These are phyloP conservation scores for Emydocephalus ijimae DNA, from an alignment of 2,113 vertebrate species.

Conservation along the genomic window DNA sequence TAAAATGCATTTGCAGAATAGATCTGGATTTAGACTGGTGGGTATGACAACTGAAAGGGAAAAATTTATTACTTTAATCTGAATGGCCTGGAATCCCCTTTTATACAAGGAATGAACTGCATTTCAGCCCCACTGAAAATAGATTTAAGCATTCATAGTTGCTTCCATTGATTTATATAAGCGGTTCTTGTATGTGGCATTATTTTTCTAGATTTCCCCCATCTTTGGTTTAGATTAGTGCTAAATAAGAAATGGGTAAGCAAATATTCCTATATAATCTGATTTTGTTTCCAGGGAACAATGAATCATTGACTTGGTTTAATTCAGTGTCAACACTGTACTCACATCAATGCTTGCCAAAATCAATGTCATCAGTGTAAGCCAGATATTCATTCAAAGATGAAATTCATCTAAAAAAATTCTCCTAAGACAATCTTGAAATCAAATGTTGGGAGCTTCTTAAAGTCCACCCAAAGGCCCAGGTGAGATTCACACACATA, in stretches of 20 bases:
- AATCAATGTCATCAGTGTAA: background rate
- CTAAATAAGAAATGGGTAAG: background rate
- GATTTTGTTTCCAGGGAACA: background rate
- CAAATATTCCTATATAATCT: background rate
- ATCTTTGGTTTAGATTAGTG: background rate
- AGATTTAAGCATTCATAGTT: background rate
- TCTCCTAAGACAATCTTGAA: background rate
- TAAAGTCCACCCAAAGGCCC: background rate
- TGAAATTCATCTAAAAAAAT: background rate
- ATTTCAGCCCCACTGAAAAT: background rate
- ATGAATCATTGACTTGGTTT: background rate
- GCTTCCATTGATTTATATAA: background rate
- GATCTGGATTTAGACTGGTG: slow-evolving; percentile 24
- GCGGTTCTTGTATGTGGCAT: background rate
- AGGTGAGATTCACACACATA: background rate
- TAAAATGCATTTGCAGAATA: background rate
- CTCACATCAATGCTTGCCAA: background rate
- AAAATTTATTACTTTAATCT: slow-evolving; percentile 43
- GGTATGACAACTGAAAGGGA: background rate
- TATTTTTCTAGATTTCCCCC: background rate
- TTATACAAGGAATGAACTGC: background rate
- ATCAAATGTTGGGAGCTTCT: background rate
- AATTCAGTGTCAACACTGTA: background rate
- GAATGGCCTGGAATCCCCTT: slow-evolving; percentile 32
- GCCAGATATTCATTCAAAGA: background rate